phyloP scores from a whole-genome alignment of 2,797 vertebrate genomes.

The Clarias pachynema region DNA sequence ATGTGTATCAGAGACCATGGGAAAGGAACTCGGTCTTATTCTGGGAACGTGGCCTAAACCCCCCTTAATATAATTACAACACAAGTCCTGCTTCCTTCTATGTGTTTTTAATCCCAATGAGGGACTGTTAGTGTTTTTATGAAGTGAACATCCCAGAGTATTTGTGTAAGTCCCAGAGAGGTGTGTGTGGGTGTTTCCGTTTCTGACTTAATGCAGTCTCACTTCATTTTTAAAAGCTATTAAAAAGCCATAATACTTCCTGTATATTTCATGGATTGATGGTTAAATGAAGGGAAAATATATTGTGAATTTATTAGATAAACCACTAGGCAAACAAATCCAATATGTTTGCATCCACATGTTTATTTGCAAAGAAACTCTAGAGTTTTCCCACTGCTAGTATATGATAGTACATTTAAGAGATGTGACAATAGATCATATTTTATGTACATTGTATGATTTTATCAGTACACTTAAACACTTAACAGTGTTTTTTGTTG shows the following conservation, averaged over 20 bases:
- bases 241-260: constrained; percentile 1
- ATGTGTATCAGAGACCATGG: constrained; percentile 72
- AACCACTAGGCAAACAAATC: not conserved
- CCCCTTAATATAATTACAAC: constrained; percentile 27
- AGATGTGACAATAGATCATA: not conserved
- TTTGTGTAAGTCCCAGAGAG: not conserved
- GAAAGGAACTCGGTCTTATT: constrained; percentile 74
- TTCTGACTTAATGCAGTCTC: not conserved
- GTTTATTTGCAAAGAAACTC: not conserved
- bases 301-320: not conserved
- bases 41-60: constrained; percentile 75
- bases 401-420: not conserved
- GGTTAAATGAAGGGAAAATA: not conserved
- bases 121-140: constrained; percentile 30
- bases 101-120: constrained; percentile 4
- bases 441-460: not conserved
- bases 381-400: not conserved
- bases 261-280: constrained; percentile 15
- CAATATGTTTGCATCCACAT: not conserved
- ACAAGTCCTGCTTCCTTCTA: constrained; percentile 6
- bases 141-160: constrained; percentile 25
- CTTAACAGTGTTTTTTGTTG: too few relatives aligned
- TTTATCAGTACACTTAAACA: too few relatives aligned
- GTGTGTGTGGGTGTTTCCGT: constrained; percentile 29
- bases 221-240: constrained; percentile 18